Conservation (phyloP, 1,140 invertebrate species). For the Pomacea maculata region DNA sequence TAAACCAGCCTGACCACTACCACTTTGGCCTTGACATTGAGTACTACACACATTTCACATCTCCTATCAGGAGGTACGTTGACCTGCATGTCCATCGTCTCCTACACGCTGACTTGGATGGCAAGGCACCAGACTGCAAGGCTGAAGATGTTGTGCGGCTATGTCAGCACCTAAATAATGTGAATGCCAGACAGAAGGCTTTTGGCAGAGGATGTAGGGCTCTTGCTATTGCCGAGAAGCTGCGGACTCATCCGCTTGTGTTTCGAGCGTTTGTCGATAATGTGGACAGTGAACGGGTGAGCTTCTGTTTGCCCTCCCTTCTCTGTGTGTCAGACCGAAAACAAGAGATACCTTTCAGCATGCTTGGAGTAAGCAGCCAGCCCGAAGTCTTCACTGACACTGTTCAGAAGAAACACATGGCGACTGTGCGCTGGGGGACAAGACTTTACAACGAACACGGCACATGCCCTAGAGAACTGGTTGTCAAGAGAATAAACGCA, state of each 20-base stretch:
- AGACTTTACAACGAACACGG: conserved; percentile 12
- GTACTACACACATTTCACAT: conserved; percentile 93
- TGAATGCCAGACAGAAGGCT: not conserved
- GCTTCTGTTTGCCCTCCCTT: conserved; percentile 16
- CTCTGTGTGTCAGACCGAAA: not conserved
- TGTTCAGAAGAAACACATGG: not conserved
- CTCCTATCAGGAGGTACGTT: conserved; percentile 88
- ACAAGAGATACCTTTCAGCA: conserved; percentile 7
- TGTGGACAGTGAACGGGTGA: conserved; percentile 14
- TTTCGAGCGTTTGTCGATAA: conserved; percentile 15
- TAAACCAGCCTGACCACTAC: conserved; percentile 72
- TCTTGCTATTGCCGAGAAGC: conserved; percentile 11
- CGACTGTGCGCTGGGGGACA: conserved; percentile 8
- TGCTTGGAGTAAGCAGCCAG: conserved; percentile 7
- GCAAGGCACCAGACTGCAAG: not conserved
- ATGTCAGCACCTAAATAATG: conserved; percentile 15
- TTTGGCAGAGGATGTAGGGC: conserved; percentile 6
- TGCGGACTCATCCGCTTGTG: conserved; percentile 13
- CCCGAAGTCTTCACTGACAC: conserved; percentile 2
- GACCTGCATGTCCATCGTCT: conserved; percentile 89
- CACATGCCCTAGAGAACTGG: not conserved
- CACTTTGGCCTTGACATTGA: conserved; percentile 87
- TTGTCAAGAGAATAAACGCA: not conserved
- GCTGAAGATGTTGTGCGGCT: conserved; percentile 11
- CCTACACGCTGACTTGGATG: conserved; percentile 73